A percentile compares a stretch with the other conserved stretches of the same genome.
Evolutionary conservation across 2,797 vertebrate species (phyloP).

Genomic region (Falco novaeseelandiae): DNA sequence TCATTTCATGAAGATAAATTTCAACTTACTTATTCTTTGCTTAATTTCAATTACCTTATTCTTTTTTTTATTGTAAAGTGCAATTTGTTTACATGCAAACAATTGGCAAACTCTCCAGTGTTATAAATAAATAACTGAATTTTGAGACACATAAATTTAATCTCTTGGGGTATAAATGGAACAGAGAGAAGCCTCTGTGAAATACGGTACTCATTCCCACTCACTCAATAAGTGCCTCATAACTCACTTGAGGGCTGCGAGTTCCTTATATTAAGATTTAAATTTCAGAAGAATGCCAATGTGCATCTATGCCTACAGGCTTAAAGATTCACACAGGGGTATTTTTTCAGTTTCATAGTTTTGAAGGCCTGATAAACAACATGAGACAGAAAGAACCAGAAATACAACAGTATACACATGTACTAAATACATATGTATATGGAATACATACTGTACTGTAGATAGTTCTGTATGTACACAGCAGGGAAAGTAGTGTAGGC

Average conservation of each 20-base stretch:
- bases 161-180: conserved; percentile 50
- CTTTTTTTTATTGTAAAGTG: neutral
- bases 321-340: neutral
- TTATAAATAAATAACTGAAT: conserved; percentile 48
- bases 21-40: neutral
- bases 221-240: conserved; percentile 33
- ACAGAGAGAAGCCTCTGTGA: conserved; percentile 17
- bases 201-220: conserved; percentile 31
- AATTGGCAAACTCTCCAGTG: neutral
- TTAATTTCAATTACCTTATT: neutral
- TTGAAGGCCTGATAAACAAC: neutral
- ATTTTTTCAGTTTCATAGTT: neutral
- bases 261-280: conserved; percentile 43
- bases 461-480: neutral
- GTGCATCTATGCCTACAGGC: neutral
- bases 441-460: neutral
- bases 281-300: conserved; percentile 37
- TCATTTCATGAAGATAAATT: neutral
- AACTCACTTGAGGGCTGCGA: conserved; percentile 35
- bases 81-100: conserved; percentile 18
- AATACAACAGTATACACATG: neutral
- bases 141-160: conserved; percentile 39
- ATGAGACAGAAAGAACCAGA: neutral
- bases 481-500: neutral
- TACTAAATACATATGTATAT: neutral